phyloP scores from a whole-genome alignment of 2,113 vertebrate species.

The Percina caprodes region DNA sequence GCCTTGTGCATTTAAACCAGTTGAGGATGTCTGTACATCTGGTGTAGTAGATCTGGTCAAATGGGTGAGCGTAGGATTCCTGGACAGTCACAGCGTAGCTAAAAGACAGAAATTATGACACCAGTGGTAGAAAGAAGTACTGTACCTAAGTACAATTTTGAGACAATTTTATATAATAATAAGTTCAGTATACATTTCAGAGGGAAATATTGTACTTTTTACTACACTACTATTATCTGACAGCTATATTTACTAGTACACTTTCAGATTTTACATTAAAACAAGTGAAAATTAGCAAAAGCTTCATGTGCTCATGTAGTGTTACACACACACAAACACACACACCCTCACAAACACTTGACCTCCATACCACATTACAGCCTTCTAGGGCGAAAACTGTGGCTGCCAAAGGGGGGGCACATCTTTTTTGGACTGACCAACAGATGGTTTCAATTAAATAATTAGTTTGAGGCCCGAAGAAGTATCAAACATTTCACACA shows the following conservation, averaged over 20 bases:
- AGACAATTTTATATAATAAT: neutral
- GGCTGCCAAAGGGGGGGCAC: too few relatives aligned
- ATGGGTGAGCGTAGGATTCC: constrained; percentile 97
- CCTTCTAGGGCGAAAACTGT: too few relatives aligned
- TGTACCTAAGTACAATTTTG: neutral
- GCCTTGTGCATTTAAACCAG: constrained; percentile 99
- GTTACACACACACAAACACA: too few relatives aligned
- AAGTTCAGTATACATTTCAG: neutral
- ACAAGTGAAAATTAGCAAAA: too few relatives aligned
- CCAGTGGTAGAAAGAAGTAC: neutral
- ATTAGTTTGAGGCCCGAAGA: neutral
- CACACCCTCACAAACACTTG: too few relatives aligned
- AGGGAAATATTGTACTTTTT: neutral
- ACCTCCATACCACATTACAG: too few relatives aligned
- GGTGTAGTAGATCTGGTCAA: constrained; percentile 99
- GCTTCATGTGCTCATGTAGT: too few relatives aligned
- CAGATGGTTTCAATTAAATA: neutral
- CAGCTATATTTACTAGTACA: neutral
- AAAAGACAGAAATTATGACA: constrained; percentile 40
- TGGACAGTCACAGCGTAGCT: constrained; percentile 99
- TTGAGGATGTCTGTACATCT: constrained; percentile 99
- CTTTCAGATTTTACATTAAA: neutral
- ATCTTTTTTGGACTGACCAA: too few relatives aligned
- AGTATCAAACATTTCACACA: neutral
- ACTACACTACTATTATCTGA: neutral